Evolutionary conservation across 2,113 vertebrate genomes (phyloP).

Genomic region (Myanophis thanlyinensis): DNA sequence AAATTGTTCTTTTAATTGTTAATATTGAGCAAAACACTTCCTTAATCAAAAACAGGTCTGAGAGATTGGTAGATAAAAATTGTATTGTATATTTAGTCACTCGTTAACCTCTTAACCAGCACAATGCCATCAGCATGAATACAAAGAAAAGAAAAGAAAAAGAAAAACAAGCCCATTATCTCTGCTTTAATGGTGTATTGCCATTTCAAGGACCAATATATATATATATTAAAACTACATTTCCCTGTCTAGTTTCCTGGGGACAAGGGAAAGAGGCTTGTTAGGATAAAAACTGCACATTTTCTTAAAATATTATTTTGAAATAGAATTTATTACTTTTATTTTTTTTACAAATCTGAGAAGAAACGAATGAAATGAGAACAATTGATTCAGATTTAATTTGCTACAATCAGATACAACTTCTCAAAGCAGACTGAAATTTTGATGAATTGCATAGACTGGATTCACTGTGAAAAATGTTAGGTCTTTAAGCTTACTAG

Average conservation of each 20-base stretch:
- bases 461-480: neutral
- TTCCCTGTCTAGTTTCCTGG: neutral
- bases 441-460: neutral
- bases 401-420: neutral
- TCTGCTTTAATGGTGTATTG: neutral
- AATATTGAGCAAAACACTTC: neutral
- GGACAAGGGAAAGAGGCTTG: neutral
- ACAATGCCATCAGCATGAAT: neutral
- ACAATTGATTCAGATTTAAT: neutral
- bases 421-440: neutral
- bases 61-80: neutral
- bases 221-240: neutral
- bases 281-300: neutral
- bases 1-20: neutral
- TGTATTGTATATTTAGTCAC: neutral
- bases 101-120: neutral
- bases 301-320: neutral
- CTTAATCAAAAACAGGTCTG: neutral
- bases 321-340: neutral
- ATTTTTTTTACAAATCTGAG: neutral
- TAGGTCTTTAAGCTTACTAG: neutral
- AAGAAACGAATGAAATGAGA: neutral
- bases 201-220: neutral
- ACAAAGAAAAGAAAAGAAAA: neutral
- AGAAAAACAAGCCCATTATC: neutral